Percentiles rank a stretch among this genome's conserved stretches.
These are phyloP conservation scores for Tiphia femorata DNA, from an alignment of 2,888 invertebrate genomes.

Conservation along the genomic window DNA sequence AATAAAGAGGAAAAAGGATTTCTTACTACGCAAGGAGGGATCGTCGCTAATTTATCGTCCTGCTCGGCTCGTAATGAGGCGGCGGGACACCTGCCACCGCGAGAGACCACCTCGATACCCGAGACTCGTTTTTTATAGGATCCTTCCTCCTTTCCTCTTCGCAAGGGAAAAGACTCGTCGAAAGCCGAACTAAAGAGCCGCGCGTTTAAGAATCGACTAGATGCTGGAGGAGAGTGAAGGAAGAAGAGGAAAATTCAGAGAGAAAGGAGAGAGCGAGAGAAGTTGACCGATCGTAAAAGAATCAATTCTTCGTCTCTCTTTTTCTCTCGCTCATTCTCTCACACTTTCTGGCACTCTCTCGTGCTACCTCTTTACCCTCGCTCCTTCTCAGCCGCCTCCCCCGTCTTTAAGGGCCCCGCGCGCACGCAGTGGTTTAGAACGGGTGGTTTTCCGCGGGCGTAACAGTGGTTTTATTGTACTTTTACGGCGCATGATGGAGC, in stretches of 20 bases:
- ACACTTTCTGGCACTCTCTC: slow-evolving; percentile 8
- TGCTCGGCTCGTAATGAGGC: no score
- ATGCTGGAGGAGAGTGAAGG: background rate
- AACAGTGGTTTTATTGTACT: slow-evolving; percentile 67
- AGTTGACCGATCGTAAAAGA: slow-evolving; percentile 65
- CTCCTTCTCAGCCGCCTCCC: slow-evolving; percentile 23
- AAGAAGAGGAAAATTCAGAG: background rate
- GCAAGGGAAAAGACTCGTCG: no score
- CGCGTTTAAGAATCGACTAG: background rate
- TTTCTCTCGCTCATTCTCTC: slow-evolving; percentile 10
- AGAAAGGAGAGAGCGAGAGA: slow-evolving; percentile 4
- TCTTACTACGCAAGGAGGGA: no score
- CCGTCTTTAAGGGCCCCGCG: slow-evolving; percentile 40
- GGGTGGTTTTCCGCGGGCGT: slow-evolving; percentile 51
- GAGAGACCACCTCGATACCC: no score
- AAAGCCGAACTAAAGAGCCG: background rate
- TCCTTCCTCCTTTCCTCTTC: no score
- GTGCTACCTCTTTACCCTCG: slow-evolving; percentile 21
- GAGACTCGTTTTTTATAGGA: no score
- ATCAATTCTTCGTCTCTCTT: slow-evolving; percentile 58
- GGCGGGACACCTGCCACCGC: no score
- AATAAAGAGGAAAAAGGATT: no score
- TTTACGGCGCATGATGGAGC: slow-evolving; percentile 67
- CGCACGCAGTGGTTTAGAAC: slow-evolving; percentile 58
- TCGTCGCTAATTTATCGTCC: no score